Conservation (phyloP, 2,797 vertebrate genomes). For the Fistularia commersonii region DNA sequence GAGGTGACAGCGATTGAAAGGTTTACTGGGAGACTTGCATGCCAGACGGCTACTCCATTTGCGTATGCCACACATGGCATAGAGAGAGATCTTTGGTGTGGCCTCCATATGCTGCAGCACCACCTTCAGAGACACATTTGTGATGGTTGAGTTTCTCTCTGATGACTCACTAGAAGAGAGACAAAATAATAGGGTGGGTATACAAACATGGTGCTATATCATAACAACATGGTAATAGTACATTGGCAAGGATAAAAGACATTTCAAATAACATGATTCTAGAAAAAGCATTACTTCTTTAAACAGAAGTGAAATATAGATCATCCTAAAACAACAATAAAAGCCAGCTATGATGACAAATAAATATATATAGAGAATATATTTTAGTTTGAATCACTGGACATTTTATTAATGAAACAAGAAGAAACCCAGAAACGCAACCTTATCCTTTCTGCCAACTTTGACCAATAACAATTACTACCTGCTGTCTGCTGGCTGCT, state of each 20-base stretch:
- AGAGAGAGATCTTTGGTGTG: conserved; percentile 90
- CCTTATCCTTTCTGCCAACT: background rate
- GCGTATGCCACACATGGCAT: conserved; percentile 87
- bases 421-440: too few relatives aligned
- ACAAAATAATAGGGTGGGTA: background rate
- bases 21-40: conserved; percentile 48
- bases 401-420: too few relatives aligned
- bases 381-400: too few relatives aligned
- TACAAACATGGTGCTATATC: background rate
- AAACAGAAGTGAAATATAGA: too few relatives aligned
- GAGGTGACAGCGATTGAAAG: conserved; percentile 91
- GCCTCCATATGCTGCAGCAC: conserved; percentile 92
- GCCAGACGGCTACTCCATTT: conserved; percentile 89
- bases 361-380: too few relatives aligned
- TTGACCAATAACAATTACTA: conserved; percentile 38
- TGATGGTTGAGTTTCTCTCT: conserved; percentile 68
- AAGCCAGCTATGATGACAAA: too few relatives aligned
- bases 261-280: too few relatives aligned
- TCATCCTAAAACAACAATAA: too few relatives aligned
- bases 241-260: too few relatives aligned
- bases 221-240: background rate
- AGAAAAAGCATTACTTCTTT: too few relatives aligned
- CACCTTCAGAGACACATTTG: conserved; percentile 87
- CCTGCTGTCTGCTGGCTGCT: conserved; percentile 79
- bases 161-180: conserved; percentile 67